phyloP scores from a whole-genome alignment of 2,113 vertebrate species.

The Noctilio leporinus region DNA sequence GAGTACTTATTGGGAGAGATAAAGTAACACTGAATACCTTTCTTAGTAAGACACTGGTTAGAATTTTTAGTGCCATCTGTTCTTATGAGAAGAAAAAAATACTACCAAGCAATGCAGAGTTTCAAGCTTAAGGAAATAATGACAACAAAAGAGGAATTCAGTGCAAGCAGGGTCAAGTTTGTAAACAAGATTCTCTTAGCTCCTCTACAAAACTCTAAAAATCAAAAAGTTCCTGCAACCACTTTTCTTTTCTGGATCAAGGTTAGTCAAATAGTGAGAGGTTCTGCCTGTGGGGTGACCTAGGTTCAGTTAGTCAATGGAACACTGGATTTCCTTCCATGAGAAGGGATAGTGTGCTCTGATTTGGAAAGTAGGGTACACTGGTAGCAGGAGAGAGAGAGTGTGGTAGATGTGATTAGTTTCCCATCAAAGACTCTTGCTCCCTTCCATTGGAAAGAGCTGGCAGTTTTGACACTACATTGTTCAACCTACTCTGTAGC shows the following conservation, averaged over 20 bases:
- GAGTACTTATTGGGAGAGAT: neutral
- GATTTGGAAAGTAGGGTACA: neutral
- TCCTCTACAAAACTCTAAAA: neutral
- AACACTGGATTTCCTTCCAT: neutral
- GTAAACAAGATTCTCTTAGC: neutral
- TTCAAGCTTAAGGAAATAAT: neutral
- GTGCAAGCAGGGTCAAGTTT: neutral
- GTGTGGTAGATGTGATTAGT: neutral
- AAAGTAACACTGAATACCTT: neutral
- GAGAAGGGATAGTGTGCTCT: neutral
- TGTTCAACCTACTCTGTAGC: neutral
- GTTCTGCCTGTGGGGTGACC: neutral
- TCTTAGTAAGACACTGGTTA: neutral
- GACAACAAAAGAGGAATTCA: neutral
- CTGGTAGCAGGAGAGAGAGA: neutral
- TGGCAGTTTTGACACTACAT: neutral
- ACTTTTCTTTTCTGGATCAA: neutral
- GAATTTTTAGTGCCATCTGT: neutral
- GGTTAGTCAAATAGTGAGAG: neutral
- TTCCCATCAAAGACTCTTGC: neutral
- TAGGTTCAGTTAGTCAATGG: neutral
- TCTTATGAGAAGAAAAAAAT: neutral
- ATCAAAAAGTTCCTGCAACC: neutral
- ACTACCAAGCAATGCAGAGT: neutral
- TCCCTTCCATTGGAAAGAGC: neutral